Conservation (phyloP, 2,113 vertebrate genomes). For the Cyphomyrus discorhynchus region DNA sequence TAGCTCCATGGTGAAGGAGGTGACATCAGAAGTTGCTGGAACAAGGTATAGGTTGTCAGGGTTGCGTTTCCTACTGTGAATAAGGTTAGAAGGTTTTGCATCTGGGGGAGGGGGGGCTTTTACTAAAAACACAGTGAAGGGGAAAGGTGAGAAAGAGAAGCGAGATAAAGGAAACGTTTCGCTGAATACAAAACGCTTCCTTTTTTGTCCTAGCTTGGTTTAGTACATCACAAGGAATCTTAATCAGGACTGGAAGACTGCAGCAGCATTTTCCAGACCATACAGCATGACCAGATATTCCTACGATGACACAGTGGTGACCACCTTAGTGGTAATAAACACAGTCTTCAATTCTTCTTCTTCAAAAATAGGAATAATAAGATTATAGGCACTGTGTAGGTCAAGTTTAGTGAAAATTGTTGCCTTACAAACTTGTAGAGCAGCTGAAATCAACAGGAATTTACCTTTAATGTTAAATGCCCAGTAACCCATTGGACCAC, state of each 20-base stretch:
- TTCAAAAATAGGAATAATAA: background rate
- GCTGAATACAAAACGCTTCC: background rate
- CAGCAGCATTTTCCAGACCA: background rate
- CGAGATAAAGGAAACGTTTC: background rate
- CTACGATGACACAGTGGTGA: background rate
- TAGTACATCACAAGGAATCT: background rate
- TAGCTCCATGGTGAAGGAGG: background rate
- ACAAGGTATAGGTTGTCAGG: background rate
- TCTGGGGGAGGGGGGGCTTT: background rate
- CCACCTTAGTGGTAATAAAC: background rate
- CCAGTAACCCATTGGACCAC: background rate
- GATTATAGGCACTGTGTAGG: background rate
- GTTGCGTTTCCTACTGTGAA: background rate
- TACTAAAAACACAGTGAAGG: background rate
- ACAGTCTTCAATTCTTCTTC: background rate
- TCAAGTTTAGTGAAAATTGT: background rate
- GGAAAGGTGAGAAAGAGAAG: background rate
- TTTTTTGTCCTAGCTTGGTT: background rate
- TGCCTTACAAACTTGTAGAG: background rate
- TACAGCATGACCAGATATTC: background rate
- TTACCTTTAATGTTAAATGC: background rate
- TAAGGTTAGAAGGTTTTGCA: background rate
- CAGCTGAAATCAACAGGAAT: background rate
- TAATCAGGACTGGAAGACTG: background rate
- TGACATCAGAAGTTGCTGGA: background rate